A percentile compares a stretch with the other conserved stretches of the same genome.
Conservation (phyloP, 2,797 vertebrate species). For the Apogon talboti region DNA sequence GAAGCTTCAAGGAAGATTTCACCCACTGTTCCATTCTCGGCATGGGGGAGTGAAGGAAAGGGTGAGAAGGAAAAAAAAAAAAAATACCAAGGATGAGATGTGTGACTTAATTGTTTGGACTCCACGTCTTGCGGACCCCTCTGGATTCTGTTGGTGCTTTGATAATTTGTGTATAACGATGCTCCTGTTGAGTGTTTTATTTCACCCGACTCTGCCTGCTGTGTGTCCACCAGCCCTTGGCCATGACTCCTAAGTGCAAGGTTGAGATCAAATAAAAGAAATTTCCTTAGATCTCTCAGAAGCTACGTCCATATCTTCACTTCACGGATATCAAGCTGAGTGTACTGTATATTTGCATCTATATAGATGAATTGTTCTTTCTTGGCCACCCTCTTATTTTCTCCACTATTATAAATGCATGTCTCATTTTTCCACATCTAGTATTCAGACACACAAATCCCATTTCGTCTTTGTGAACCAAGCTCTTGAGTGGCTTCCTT, state of each 20-base stretch:
- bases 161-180: constrained; percentile 56
- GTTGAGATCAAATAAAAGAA: constrained; percentile 45
- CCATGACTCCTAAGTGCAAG: constrained; percentile 31
- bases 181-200: constrained; percentile 51
- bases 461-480: constrained; percentile 50
- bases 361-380: constrained; percentile 17
- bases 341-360: constrained; percentile 44
- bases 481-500: constrained; percentile 57
- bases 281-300: constrained; percentile 39
- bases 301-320: constrained; percentile 26
- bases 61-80: constrained; percentile 34
- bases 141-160: constrained; percentile 35
- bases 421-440: constrained; percentile 45
- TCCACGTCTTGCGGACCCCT: constrained; percentile 31
- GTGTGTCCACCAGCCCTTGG: constrained; percentile 27
- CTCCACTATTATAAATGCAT: constrained; percentile 39
- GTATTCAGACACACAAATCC: constrained; percentile 55
- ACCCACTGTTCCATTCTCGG: constrained; percentile 45
- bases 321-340: constrained; percentile 33
- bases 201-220: constrained; percentile 30
- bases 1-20: constrained; percentile 60
- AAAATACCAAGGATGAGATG: constrained; percentile 36
- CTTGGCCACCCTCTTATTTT: constrained; percentile 24
- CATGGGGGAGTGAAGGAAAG: constrained; percentile 43
- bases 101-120: constrained; percentile 51